These are phyloP conservation scores for Trinorchestia longiramus DNA, from an alignment of 1,140 invertebrate genomes.

Conservation along the genomic window DNA sequence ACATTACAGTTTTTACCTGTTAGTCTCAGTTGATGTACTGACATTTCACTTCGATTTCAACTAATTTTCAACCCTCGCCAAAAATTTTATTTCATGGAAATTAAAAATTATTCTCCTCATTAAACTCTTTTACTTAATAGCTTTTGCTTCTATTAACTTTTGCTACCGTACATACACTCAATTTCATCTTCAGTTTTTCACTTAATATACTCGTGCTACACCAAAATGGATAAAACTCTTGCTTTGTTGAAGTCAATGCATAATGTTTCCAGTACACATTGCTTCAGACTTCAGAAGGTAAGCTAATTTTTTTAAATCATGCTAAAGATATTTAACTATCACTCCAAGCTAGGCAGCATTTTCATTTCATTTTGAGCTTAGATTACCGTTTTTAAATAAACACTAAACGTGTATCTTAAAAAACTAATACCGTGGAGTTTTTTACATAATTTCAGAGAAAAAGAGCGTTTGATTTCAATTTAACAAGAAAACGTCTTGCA, in stretches of 20 bases:
- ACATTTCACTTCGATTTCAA: no score
- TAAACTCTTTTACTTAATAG: no score
- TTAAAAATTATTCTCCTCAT: no score
- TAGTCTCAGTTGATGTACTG: no score
- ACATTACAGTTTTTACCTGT: no score
- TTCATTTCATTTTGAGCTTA: background rate
- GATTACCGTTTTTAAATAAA: background rate
- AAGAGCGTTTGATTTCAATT: background rate
- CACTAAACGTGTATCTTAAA: background rate
- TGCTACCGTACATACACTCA: no score
- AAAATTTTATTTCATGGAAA: no score
- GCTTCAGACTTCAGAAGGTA: background rate
- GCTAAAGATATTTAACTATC: background rate
- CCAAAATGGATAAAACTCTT: background rate
- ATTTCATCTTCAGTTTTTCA: background rate
- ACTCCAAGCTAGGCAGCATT: background rate
- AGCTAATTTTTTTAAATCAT: background rate
- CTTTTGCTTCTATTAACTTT: no score
- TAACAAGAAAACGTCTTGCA: background rate
- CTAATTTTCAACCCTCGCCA: no score
- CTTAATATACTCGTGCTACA: background rate
- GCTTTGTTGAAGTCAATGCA: background rate
- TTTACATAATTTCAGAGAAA: no score
- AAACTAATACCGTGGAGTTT: background rate
- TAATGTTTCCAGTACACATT: background rate